A percentile compares a stretch with the other conserved stretches of the same genome.
phyloP scores from a whole-genome alignment of 2,113 vertebrate species.

The Apteryx owenii region DNA sequence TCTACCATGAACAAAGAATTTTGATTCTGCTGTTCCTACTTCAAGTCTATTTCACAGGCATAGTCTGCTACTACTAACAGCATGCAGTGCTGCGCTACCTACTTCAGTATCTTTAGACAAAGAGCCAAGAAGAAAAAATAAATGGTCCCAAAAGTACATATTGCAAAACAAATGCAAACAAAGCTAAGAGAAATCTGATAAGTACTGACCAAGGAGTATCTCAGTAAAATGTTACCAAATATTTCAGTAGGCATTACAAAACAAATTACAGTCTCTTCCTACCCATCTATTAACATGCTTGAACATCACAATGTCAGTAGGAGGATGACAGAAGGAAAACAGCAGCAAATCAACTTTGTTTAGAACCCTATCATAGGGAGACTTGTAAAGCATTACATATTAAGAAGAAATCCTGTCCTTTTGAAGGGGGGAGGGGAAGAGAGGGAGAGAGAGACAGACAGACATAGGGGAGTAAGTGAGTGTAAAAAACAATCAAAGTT shows the following conservation, averaged over 20 bases:
- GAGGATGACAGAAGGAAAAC: slow-evolving; percentile 4
- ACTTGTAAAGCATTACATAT: background rate
- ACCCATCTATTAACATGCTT: background rate
- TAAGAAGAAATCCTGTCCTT: background rate
- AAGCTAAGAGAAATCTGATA: background rate
- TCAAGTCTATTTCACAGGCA: background rate
- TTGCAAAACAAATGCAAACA: background rate
- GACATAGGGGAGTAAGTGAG: too few relatives aligned
- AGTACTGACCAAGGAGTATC: background rate
- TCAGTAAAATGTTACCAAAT: background rate
- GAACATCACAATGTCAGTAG: background rate
- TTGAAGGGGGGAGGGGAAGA: too few relatives aligned
- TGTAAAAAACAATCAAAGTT: background rate
- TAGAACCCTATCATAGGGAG: background rate
- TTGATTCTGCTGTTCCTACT: background rate
- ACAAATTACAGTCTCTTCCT: background rate
- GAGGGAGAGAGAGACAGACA: too few relatives aligned
- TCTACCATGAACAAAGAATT: background rate
- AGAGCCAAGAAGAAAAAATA: background rate
- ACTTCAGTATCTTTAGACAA: background rate
- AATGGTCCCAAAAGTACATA: background rate
- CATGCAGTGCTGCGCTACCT: background rate
- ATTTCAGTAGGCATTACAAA: background rate
- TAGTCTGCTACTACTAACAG: background rate
- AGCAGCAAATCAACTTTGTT: background rate